Base-by-base conservation (phyloP, 1,140 invertebrate species). In the Semibalanus balanoides region DNA sequence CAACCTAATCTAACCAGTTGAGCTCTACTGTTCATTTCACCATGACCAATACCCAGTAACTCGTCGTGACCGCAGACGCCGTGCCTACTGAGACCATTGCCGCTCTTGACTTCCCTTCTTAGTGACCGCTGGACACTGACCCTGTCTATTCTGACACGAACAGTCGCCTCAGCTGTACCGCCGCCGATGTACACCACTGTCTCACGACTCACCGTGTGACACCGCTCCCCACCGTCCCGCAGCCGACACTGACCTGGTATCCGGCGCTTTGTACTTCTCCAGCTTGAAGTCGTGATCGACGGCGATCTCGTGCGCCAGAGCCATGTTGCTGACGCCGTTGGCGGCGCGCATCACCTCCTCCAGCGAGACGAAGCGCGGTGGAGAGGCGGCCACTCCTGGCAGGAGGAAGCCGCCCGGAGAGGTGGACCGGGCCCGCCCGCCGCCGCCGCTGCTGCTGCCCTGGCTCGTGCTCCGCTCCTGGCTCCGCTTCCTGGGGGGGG, bases 231-330 rank as follows among this genome's bases (percentile, higher is more conserved):
- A 79, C 82, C n/a, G n/a, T 91, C 90, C 88, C 90, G 80, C 92
- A 90, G 81, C 89, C 77, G 72, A 79, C 29, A 71, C 78, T 80
- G 35, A 78, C 75, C 43, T 80, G 51, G 9, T 64, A 25, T 64
- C 88, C 79, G 91, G 89, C 22, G 90, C 89, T 79, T 93, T 90
- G 79, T 91, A 87, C 79, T 91, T 91, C 83, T 96, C 88, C 74
- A 98, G 82, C 81, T 92, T 90, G 81, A 97, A 98, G 81, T 97
- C 91, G 78, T 92, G 89, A 84, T 97, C 92, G 31, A 98, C 89
- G 14, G 94, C 94, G 79, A 98, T 97, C 85, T 98, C 95, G 85
- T 98, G 96, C 14, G 94, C 94, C 22, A 98, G 83, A 30, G 90
- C 90, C 94, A 98, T 97, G 81, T 97, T 95, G 79, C 90, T 89